phyloP scores from a whole-genome alignment of 2,113 vertebrate species.

The Podocnemis expansa region DNA sequence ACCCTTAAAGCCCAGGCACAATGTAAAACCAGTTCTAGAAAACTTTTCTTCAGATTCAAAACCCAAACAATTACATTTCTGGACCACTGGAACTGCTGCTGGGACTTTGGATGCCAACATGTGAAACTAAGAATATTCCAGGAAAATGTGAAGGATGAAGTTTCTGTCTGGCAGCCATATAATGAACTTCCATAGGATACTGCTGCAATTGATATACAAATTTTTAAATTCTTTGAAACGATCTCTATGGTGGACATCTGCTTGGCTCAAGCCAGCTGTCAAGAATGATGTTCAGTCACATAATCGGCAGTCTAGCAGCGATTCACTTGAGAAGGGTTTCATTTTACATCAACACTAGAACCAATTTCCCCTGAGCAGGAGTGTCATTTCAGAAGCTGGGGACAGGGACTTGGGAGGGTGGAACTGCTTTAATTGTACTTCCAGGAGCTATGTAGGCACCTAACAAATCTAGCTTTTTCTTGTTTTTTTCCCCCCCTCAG shows the following conservation, averaged over 20 bases:
- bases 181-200: background rate
- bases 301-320: background rate
- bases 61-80: background rate
- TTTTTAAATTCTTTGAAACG: background rate
- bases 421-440: too few species aligned
- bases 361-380: background rate
- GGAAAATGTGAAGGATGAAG: background rate
- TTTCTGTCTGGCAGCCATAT: background rate
- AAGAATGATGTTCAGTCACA: background rate
- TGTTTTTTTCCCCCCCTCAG: too few species aligned
- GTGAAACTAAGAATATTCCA: background rate
- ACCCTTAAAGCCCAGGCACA: too few species aligned
- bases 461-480: too few species aligned
- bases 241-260: accelerated
- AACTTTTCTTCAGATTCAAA: background rate
- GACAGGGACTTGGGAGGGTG: too few species aligned
- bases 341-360: background rate
- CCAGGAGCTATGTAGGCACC: too few species aligned
- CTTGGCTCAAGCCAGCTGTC: background rate
- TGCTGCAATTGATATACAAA: background rate
- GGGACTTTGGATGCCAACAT: background rate
- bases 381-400: too few species aligned
- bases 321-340: background rate
- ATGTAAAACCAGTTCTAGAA: background rate
- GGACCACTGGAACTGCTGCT: background rate